Evolutionary conservation across 2,888 invertebrate genomes (phyloP), one percentile per base, ranked within the genome.

Genomic region (Abrostola triplasia): DNA sequence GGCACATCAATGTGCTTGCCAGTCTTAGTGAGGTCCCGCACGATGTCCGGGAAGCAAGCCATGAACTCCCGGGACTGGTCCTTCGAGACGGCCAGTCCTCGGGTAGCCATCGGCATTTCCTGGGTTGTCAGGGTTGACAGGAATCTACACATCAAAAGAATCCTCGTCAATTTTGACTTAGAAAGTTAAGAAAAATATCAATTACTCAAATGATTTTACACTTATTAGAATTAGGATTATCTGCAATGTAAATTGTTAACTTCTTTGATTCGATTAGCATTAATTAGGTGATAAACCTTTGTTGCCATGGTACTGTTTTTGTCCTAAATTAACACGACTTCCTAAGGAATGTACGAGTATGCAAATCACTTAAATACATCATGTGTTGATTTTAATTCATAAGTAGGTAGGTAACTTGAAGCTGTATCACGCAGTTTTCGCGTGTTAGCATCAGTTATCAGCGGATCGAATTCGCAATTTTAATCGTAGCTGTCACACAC

Each of bases 11-110:
- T 95, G 88, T 96, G 96, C 84, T 97, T 96, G 79, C 96, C 96
- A 80, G 96, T 96, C 84, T 97, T 97, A 42, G 97, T 97, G 74
- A 98, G 94, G 90, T 98, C 98, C 81, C 97, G 95, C 67, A 98
- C 97, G 81, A 98, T 94, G 91, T 98, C 98, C 84, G 98, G 98
- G 95, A 98, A 98, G 73, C 97, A 94, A 56, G 97, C 97, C 97
- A 98, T 97, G 93, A 98, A 97, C 89, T 98, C 97, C 82, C 97
- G 95, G 88, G 96, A 96, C 92, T 98, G 98, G 91, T 98, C 98
- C 93, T 97, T 97, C 68, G 96, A 96, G 55, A 96, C 95, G 54
- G 96, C 95, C 80, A 96, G 95, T 84, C 95, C 95, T 73, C 95
- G 95, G 73, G 96, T 95, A 68, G 96, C 95, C 88, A 95, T 89